Percentiles rank a stretch among this genome's conserved stretches.
Conservation (phyloP, 1,140 invertebrate species). For the Zaprionus nigranus region DNA sequence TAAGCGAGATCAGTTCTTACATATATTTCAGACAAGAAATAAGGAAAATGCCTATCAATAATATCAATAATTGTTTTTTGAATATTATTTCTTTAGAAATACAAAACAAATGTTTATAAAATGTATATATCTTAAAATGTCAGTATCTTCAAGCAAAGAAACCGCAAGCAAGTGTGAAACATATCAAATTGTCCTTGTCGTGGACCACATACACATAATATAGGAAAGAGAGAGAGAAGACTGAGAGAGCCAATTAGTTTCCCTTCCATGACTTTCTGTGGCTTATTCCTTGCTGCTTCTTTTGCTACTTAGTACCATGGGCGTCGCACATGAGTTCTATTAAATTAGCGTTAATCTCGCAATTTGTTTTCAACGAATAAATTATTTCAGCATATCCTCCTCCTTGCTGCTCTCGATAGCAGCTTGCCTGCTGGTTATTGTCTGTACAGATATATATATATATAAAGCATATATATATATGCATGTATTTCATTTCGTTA, state of each 20-base stretch:
- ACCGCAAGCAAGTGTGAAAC: background rate
- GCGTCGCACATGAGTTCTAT: slow-evolving; percentile 26
- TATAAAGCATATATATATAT: background rate
- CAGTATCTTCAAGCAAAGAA: background rate
- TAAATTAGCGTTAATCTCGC: slow-evolving; percentile 47
- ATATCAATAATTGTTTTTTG: too few relatives aligned
- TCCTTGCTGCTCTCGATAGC: background rate
- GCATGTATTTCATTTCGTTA: background rate
- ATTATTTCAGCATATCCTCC: slow-evolving; percentile 33
- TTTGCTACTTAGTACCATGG: slow-evolving; percentile 2
- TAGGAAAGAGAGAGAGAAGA: background rate
- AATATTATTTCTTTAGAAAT: too few relatives aligned
- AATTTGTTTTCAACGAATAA: slow-evolving; percentile 46
- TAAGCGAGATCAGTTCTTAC: too few relatives aligned
- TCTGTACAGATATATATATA: slow-evolving; percentile 9
- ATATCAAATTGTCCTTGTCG: background rate
- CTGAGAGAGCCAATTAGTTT: slow-evolving; percentile 16
- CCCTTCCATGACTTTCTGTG: background rate
- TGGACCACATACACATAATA: background rate
- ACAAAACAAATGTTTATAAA: too few relatives aligned
- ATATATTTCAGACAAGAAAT: too few relatives aligned
- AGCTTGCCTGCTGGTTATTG: slow-evolving; percentile 1
- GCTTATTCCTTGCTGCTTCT: background rate
- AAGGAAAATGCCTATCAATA: too few relatives aligned
- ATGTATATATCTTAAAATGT: too few relatives aligned